Percentiles rank a stretch among this genome's conserved stretches.
Evolutionary conservation across 2,888 invertebrate species (phyloP).

Genomic region (Cataglyphis rosenhaueri): DNA sequence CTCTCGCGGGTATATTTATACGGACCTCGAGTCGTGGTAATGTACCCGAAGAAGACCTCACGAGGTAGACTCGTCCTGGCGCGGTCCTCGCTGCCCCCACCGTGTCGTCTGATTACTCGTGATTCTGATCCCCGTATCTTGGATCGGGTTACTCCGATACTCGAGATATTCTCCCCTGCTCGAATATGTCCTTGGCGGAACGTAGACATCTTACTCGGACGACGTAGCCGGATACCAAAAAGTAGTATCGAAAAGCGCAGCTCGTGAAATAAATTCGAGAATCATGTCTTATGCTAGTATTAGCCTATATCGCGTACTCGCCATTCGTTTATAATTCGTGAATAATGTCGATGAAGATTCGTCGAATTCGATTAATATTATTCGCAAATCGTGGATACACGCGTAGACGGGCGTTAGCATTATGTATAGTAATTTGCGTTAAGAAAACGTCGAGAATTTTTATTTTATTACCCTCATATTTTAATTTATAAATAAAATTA

Average conservation of each 20-base stretch:
- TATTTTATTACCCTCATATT: not conserved
- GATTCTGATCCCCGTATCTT: conserved; percentile 56
- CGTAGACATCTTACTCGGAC: conserved; percentile 54
- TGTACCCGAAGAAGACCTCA: conserved; percentile 74
- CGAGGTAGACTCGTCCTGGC: conserved; percentile 33
- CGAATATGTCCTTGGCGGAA: conserved; percentile 46
- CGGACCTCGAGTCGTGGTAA: conserved; percentile 79
- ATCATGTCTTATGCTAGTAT: not conserved
- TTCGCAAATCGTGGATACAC: not conserved
- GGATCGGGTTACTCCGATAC: conserved; percentile 63
- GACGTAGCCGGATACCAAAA: conserved; percentile 7
- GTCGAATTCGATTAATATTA: not conserved
- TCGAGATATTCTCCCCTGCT: conserved; percentile 29
- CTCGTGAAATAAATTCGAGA: not conserved
- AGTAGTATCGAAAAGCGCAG: conserved; percentile 16
- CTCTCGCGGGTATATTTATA: conserved; percentile 81
- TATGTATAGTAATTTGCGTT: not conserved
- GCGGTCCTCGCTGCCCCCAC: conserved; percentile 22
- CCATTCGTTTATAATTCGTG: not conserved
- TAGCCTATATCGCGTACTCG: not conserved
- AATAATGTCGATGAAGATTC: not conserved
- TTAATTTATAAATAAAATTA: not conserved
- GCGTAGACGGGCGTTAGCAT: too few relatives aligned
- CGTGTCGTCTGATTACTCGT: conserved; percentile 59
- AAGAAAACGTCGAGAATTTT: too few relatives aligned